These are phyloP conservation scores for Tenualosa thibaudeaui DNA, from an alignment of 2,797 vertebrate genomes.

Conservation along the genomic window DNA sequence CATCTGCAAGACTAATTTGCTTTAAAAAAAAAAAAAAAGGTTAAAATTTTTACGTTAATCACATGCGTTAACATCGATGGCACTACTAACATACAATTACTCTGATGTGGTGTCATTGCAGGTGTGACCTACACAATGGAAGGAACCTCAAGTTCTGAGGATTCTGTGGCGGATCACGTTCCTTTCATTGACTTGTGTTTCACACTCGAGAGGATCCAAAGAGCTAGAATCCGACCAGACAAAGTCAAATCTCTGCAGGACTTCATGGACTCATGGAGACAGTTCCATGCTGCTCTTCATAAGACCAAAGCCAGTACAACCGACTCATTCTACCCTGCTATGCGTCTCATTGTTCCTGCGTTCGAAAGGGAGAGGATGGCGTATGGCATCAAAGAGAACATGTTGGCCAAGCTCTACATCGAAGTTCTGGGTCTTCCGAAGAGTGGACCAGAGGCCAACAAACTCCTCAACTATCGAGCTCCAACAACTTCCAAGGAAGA, in stretches of 20 bases:
- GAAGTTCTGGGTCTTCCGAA: constrained; percentile 88
- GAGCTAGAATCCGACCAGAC: constrained; percentile 82
- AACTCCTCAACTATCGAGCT: constrained; percentile 89
- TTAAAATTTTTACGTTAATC: too few relatives aligned
- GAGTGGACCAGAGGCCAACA: constrained; percentile 88
- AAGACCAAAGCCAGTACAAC: constrained; percentile 76
- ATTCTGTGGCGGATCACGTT: constrained; percentile 83
- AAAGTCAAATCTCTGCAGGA: constrained; percentile 83
- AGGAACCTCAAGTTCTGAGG: constrained; percentile 58
- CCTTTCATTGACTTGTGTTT: constrained; percentile 89
- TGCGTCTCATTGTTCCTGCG: constrained; percentile 91
- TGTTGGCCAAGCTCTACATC: constrained; percentile 95
- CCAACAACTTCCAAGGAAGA: constrained; percentile 83
- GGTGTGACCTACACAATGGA: constrained; percentile 61
- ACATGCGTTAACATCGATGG: too few relatives aligned
- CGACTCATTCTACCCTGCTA: constrained; percentile 95
- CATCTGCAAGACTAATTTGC: too few relatives aligned
- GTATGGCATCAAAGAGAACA: constrained; percentile 96
- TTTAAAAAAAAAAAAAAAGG: too few relatives aligned
- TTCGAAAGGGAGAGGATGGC: constrained; percentile 94
- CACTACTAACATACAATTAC: not conserved
- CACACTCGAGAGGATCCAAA: constrained; percentile 90
- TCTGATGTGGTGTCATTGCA: constrained; percentile 32
- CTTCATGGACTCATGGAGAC: constrained; percentile 92
- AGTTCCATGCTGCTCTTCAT: constrained; percentile 88